phyloP scores from a whole-genome alignment of 2,113 vertebrate genomes.

The Silurus asotus region DNA sequence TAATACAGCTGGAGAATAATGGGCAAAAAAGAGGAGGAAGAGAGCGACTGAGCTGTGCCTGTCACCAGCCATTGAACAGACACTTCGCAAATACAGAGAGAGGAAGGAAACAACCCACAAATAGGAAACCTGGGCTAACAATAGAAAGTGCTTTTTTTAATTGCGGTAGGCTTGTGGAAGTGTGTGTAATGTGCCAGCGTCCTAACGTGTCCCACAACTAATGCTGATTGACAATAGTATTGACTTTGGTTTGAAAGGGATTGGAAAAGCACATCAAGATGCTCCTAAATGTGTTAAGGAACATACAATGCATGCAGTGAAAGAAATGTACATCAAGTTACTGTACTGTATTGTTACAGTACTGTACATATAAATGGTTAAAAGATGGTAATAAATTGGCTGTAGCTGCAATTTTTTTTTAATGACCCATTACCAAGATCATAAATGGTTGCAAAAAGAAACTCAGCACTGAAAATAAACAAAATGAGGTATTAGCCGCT shows the following conservation, averaged over 20 bases:
- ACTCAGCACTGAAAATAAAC: neutral
- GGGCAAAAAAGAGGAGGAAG: constrained; percentile 12
- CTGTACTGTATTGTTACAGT: no score
- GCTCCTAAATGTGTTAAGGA: neutral
- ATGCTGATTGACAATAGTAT: neutral
- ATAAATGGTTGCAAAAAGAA: neutral
- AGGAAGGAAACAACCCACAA: constrained; percentile 45
- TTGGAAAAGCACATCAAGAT: no score
- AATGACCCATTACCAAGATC: neutral
- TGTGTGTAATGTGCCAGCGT: neutral
- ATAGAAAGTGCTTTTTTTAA: constrained; percentile 11
- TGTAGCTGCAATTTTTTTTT: neutral
- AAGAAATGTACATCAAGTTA: neutral
- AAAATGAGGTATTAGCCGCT: neutral
- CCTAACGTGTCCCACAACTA: no score
- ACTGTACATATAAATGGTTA: neutral
- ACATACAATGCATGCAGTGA: neutral
- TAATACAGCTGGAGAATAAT: constrained; percentile 26
- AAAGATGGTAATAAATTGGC: neutral
- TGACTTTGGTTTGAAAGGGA: neutral
- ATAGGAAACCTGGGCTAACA: constrained; percentile 38
- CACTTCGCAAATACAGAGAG: constrained; percentile 14
- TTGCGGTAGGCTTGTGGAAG: neutral
- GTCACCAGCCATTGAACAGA: constrained; percentile 30
- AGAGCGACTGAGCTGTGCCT: constrained; percentile 17